These are phyloP conservation scores for Dasyprocta punctata DNA, from an alignment of 2,113 vertebrate genomes.

Conservation along the genomic window DNA sequence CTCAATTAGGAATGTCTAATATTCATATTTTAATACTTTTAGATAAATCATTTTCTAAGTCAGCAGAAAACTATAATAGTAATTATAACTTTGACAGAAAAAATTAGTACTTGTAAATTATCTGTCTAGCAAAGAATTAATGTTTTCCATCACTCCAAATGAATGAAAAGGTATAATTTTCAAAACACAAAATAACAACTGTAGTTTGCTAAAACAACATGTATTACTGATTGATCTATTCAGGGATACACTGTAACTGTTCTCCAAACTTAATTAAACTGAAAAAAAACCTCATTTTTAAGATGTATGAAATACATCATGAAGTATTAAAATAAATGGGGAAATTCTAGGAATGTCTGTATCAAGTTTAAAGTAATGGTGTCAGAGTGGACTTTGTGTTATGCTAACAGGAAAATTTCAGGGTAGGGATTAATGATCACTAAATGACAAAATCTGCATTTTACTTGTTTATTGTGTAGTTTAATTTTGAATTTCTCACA, in stretches of 20 bases:
- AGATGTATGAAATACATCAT: background rate
- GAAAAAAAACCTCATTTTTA: no score
- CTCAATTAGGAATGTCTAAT: constrained; percentile 17
- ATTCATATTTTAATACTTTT: background rate
- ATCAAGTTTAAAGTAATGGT: background rate
- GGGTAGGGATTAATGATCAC: background rate
- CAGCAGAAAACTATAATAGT: constrained; percentile 39
- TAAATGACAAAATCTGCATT: background rate
- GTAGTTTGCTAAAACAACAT: constrained; percentile 8
- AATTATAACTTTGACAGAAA: constrained; percentile 22
- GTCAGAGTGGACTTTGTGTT: background rate
- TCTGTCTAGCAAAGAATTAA: background rate
- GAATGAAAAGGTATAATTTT: constrained; percentile 24
- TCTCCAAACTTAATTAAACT: background rate
- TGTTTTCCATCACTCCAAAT: background rate
- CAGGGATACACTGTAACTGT: background rate
- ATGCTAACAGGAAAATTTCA: background rate
- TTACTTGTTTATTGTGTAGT: background rate
- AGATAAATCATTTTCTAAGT: background rate
- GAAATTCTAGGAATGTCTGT: background rate
- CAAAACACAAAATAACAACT: background rate
- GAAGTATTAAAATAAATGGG: background rate
- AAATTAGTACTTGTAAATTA: background rate
- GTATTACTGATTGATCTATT: background rate
- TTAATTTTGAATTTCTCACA: background rate